Evolutionary conservation across 1,140 invertebrate genomes (phyloP), one percentile per base, ranked within the genome.

Genomic region (Macrotrachela quadricornifera): DNA sequence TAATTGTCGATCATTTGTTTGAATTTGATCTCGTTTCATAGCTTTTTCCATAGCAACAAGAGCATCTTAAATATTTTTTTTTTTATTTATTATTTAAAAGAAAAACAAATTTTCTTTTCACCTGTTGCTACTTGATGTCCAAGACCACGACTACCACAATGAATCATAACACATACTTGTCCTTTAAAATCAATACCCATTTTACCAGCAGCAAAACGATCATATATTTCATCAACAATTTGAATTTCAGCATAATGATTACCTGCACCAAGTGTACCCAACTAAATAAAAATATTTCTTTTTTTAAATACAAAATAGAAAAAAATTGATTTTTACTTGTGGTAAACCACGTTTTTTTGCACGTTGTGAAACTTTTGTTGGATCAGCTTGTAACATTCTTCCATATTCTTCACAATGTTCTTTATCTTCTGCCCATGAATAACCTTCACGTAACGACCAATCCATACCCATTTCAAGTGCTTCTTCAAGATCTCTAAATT

Each of bases 401-500:
- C 94, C 94, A 76, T 96, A 95, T 60, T 97, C 91, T 70, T 96
- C 91, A 73, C 92, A 96, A 70, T 97, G 91, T 69, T 97, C 92
- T 70, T 99, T 99, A 68, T 99, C 94, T 73, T 99, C 94, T 21
- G 91, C 88, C 94, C 94, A 99, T 45, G 90, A 83, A 70, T 99
- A 97, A 1, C 91, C 90, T 77, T 96, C 88, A 60, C 92, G 73
- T 0, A 99, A 72, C n/a, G 88, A 95, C 94, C 94, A 99, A 71
- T 99, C 94, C 85, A 99, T 92, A 10, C 94, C 94, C 92, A 99
- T 97, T 76, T 99, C 94, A 37, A 99, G 71, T 11, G 90, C 90
- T 74, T 97, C 91, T 68, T 97, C 91, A 61, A 99, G 73, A 72
- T 96, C 90, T 58, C 80, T 71, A 56, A 30, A 30, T 4, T n/a